Evolutionary conservation across 2,888 invertebrate genomes (phyloP).

Genomic region (Chrysodeixis includens): DNA sequence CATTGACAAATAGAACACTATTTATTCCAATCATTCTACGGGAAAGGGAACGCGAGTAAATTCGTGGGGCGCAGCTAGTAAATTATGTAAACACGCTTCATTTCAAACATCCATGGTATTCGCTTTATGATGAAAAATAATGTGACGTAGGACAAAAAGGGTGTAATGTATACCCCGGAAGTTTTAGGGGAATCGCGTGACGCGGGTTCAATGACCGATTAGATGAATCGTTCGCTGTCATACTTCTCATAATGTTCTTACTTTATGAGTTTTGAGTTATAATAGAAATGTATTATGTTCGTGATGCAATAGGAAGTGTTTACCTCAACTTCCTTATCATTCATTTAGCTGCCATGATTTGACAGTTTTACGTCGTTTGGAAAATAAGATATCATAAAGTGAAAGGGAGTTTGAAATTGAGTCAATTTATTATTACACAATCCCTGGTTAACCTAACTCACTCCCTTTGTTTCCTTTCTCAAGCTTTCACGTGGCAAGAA

Average conservation of each 20-base stretch:
- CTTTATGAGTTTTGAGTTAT: constrained; percentile 17
- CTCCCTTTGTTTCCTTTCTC: background rate
- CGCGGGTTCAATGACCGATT: constrained; percentile 45
- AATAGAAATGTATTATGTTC: constrained; percentile 16
- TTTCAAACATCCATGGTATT: constrained; percentile 3
- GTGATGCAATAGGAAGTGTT: constrained; percentile 11
- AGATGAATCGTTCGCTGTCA: constrained; percentile 43
- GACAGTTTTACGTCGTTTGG: background rate
- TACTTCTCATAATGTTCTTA: constrained; percentile 43
- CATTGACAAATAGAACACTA: no score
- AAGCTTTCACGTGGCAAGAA: background rate
- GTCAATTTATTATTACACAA: background rate
- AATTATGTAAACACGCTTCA: background rate
- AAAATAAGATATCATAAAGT: background rate
- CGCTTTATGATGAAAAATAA: constrained; percentile 22
- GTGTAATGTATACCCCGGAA: constrained; percentile 39
- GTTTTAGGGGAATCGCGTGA: constrained; percentile 51
- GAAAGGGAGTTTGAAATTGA: background rate
- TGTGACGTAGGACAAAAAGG: constrained; percentile 39
- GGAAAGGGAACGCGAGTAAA: background rate
- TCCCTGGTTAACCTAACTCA: background rate
- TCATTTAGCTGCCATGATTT: background rate
- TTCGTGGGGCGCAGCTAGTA: background rate
- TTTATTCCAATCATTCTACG: background rate
- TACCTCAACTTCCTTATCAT: background rate